Base-by-base conservation (phyloP, 1,140 invertebrate genomes). In the Drosophila persimilis region DNA sequence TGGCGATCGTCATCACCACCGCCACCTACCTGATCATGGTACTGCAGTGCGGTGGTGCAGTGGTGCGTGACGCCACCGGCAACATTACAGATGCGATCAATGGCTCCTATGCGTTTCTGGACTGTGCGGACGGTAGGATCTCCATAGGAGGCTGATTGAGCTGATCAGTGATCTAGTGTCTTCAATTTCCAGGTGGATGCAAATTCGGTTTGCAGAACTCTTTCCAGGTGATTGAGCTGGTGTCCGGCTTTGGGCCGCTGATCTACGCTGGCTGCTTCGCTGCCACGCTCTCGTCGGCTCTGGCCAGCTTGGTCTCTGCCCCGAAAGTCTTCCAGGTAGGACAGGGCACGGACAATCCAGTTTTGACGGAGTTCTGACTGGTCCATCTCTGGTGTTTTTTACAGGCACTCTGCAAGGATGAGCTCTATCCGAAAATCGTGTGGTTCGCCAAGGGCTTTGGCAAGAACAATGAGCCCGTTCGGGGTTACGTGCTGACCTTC, bases 251-350 rank as follows among this genome's bases (percentile, higher is more conserved):
- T 92, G 97, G 97, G 1, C 97, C 97, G 0, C 92, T 99, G 5
- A 98, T 99, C 76, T 99, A 98, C 85, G 97, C 97, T 24, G 98
- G 98, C 0, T 99, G 98, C 86, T 99, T 99, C 92, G 97, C 98
- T 2, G 98, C 98, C 2, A 99, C 98, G 0, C 92, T 99, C 9
- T 98, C 97, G 3, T 99, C 98, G 7, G 98, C 99, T 2, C 92
- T 99, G 35, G 98, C 98, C 1, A 98, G 97, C 69, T 93, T 99
- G 48, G 98, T 99, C 1, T 98, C 97, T 15, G 99, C 98, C 0
- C 99, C 99, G 0, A 97, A 97, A 93, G 95, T 97, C 0, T 97
- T 98, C 85, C 97, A 99, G 92, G 93, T 93, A 73, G 50, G 55
- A 20, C 8, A 26, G 29, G 1, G 13, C 8, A 0, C 24, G 24